phyloP scores from a whole-genome alignment of 2,888 invertebrate genomes.

The Spilosoma lubricipeda region DNA sequence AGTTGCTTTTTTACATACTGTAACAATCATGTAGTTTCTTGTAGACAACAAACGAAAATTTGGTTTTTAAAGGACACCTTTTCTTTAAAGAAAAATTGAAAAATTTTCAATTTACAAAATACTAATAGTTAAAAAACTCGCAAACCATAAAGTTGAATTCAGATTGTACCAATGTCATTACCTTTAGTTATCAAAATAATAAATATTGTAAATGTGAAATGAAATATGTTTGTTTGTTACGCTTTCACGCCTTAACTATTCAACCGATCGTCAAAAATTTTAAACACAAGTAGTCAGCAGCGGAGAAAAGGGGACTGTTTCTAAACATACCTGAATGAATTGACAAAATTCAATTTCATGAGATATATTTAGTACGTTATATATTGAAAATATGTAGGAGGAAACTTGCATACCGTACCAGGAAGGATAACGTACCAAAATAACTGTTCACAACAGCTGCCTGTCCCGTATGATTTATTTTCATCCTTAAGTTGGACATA shows the following conservation, averaged over 20 bases:
- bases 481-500: constrained; percentile 27
- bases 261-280: neutral
- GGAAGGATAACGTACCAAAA: constrained; percentile 41
- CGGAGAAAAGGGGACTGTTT: neutral
- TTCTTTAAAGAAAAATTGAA: too few relatives aligned
- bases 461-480: constrained; percentile 20
- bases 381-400: neutral
- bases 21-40: neutral
- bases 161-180: neutral
- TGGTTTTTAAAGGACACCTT: neutral
- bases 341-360: neutral
- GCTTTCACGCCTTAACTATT: neutral
- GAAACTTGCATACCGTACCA: constrained; percentile 14
- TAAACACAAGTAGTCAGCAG: neutral
- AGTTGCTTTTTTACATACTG: neutral
- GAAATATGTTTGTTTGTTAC: neutral
- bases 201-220: neutral
- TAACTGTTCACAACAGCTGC: constrained; percentile 24
- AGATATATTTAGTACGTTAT: neutral
- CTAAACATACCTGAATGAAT: neutral
- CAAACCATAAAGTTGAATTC: neutral
- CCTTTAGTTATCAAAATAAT: neutral
- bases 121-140: too few relatives aligned
- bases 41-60: neutral
- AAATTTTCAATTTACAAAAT: neutral